A percentile compares a stretch with the other conserved stretches of the same genome.
Conservation (phyloP, 2,797 vertebrate species). For the Etheostoma perlongum region DNA sequence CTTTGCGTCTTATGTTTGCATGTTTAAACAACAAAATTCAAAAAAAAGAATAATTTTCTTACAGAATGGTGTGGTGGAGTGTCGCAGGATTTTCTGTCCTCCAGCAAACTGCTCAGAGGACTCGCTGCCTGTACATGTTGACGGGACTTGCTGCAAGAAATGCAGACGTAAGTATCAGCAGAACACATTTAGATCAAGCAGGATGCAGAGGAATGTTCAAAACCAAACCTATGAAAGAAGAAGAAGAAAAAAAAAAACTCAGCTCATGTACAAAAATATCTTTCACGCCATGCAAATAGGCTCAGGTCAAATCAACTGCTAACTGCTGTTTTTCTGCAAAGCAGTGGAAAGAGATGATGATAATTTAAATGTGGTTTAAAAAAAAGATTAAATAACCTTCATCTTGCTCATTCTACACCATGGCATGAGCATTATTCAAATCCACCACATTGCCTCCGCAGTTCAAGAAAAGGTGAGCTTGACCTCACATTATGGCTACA, state of each 20-base stretch:
- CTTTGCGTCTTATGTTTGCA: constrained; percentile 7
- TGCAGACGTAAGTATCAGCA: constrained; percentile 90
- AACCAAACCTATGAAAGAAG: neutral
- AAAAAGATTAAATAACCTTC: neutral
- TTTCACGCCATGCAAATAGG: neutral
- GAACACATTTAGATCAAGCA: neutral
- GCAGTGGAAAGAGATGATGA: neutral
- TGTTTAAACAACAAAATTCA: neutral
- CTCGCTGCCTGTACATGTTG: constrained; percentile 88
- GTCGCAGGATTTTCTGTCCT: constrained; percentile 91
- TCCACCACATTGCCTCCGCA: neutral
- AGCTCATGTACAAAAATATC: neutral
- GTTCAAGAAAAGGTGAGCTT: neutral
- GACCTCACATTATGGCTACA: neutral
- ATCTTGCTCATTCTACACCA: neutral
- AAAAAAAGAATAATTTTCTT: neutral
- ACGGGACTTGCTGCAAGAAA: constrained; percentile 91
- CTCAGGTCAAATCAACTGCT: neutral
- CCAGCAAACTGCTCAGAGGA: constrained; percentile 89
- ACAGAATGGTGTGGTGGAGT: constrained; percentile 91
- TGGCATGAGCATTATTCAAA: too few species aligned
- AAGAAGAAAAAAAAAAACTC: neutral
- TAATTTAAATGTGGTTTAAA: neutral
- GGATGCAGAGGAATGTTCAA: neutral
- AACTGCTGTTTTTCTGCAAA: neutral